Conservation (phyloP, 2,113 vertebrate genomes). For the Ciconia maguari region DNA sequence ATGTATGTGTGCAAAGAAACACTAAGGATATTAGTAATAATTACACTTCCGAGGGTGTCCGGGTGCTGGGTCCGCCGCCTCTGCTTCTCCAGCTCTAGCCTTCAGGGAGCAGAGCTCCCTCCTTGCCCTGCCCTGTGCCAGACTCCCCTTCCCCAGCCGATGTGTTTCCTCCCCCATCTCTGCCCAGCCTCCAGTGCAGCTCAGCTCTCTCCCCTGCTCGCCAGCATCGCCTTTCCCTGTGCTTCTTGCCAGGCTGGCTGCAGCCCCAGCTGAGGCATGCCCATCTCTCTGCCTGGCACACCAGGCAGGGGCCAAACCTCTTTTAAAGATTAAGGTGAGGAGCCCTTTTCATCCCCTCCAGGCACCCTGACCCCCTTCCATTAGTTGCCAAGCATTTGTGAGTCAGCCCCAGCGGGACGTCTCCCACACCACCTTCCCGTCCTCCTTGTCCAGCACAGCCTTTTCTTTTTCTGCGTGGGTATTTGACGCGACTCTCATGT, state of each 20-base stretch:
- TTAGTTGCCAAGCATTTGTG: not conserved
- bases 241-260: rapidly evolving
- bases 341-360: not conserved
- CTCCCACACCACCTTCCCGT: not conserved
- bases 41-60: not conserved
- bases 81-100: not conserved
- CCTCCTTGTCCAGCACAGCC: not conserved
- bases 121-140: not conserved
- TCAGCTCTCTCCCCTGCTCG: not conserved
- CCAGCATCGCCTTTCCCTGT: not conserved
- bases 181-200: not conserved
- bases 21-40: not conserved
- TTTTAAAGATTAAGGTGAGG: not conserved
- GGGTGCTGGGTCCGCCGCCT: not conserved
- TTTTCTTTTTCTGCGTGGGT: not conserved
- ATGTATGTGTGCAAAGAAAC: not conserved
- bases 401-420: not conserved
- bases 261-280: not conserved
- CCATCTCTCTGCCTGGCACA: not conserved
- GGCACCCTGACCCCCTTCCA: not conserved
- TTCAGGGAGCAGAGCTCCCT: not conserved
- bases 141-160: rapidly evolving
- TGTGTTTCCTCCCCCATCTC: not conserved
- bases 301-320: not conserved
- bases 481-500: not conserved